Base-by-base conservation (phyloP, 1,140 invertebrate species). In the Drosophila pseudoobscura region DNA sequence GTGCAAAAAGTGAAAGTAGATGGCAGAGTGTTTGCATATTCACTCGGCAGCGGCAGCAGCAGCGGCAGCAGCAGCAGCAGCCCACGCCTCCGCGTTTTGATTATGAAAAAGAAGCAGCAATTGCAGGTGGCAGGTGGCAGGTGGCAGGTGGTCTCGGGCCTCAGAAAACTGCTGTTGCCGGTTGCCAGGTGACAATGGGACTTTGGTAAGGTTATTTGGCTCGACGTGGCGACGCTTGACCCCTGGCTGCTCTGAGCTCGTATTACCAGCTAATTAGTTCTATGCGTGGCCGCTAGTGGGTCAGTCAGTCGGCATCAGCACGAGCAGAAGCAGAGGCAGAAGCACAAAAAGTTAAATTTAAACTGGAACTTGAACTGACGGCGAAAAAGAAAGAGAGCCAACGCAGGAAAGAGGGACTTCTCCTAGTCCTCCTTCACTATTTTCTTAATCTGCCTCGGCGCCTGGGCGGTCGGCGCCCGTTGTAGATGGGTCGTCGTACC, bases 401-500 rank as follows among this genome's bases (percentile, higher is more conserved):
- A 13, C 29, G 6, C 1, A 20, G 31, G 3, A 0, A 20, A 20
- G 20, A 20, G 45, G 31, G 26, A 29, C 6, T 50, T 44, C 31
- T 17, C 17, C 17, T 17, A 17, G 0, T 17, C 17, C 17, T 17
- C 17, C 17, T 17, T 17, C 17, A 1, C 17, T 17, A 17, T 17
- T 17, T 17, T 17, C 17, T 0, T 17, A 17, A 17, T 8, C 20
- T 9, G 22, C 64, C 51, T 8, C 15, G 7, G 29, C 65, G 41
- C 5, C 7, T 7, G 2, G 47, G 8, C 6, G 2, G 2, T 11
- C 57, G 55, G n/a, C 63, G 73, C 0, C n/a, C 63, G 6, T 51
- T 15, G 35, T 77, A 77, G 39, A 77, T 70, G 29, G 49, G 73
- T 0, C 73, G 65, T 4, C 61, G 50, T 8, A 76, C 64, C n/a